Base-by-base conservation (phyloP, 2,113 vertebrate species). In the Thomomys bottae region DNA sequence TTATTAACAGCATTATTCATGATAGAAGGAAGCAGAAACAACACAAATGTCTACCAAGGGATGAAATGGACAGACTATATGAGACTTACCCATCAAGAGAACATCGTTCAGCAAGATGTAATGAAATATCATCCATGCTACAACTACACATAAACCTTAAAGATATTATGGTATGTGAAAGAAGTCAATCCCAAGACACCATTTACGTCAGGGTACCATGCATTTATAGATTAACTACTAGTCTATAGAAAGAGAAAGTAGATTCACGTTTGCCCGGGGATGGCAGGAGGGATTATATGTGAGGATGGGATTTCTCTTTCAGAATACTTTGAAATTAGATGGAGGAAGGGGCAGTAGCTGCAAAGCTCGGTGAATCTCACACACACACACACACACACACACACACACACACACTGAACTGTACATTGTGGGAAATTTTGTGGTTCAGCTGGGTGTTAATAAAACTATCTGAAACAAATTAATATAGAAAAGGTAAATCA, bases 291-390 rank as follows among this genome's bases (percentile, higher is more conserved):
- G n/a, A n/a, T n/a, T n/a, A n/a, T n/a, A n/a, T n/a, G n/a, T n/a
- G n/a, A n/a, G 23, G 11, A 42, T 45, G 38, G 30, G 24, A 3
- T n/a, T 76, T 77, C 64, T 82, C 66, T 80, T 6, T 49, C 54
- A 89, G 66, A 87, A 81, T 83, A 15, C 45, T 49, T 38, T 89
- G 21, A 79, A 89, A 87, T 79, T 54, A 42, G 66, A 36, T 36
- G 45, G 34, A 64, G 38, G 21, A 57, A 28, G 34, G 57, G 38
- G 21, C 45, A 28, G 61, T 83, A 36, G 45, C 42, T 78, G 30
- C 10, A 45, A 20, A 75, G 72, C 36, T 87, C 26, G 61, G 15
- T 63, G n/a, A 78, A 66, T 87, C 45, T 8, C 45, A 45, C 45
- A 45, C 11, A 45, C 45, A 45, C 45, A 45, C 45, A 45, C 11